Evolutionary conservation across 2,888 invertebrate species (phyloP), one percentile per base, ranked within the genome.

Genomic region (Muscina levida): DNA sequence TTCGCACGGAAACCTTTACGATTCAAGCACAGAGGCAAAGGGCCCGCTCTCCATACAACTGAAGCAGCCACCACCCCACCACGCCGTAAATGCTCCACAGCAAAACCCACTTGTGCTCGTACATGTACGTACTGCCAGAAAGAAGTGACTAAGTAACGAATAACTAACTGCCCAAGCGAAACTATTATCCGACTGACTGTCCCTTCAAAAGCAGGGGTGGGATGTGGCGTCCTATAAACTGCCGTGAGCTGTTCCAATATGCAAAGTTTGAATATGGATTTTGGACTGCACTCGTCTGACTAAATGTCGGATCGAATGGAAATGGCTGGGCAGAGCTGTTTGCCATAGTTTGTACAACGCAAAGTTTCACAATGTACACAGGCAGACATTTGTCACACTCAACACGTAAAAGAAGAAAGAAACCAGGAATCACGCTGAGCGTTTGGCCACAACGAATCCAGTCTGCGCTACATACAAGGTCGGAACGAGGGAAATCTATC

Each of bases 71-170:
- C 74, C 66, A 75, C 74, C 66, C 59, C 66, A 79, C 74, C 71
- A 74, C 71, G 74, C 75, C 75, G 75, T 74, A n/a, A n/a, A n/a
- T 79, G 71, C 71, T 66, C 71, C 74, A 75, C 71, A 66, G 67
- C 66, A 39, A 22, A 57, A 71, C 53, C 13, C 11, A 53, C 13
- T 22, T 53, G 51, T 51, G 19, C 22, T 17, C 10, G 24, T 1
- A 74, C n/a, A n/a, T n/a, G n/a, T n/a, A n/a, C n/a, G 70, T 74
- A 66, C 74, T 65, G 65, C 44, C 68, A 26, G 70, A 62, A 56
- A 24, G n/a, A 8, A n/a, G 8, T 31, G n/a, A n/a, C n/a, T n/a
- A n/a, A n/a, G n/a, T n/a, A 31, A 31, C 31, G 31, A 31, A 8
- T 31, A 31, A 56, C 24, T n/a, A 31, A 31, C 31, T 5, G 8